Base-by-base conservation (phyloP, 2,113 vertebrate genomes). In the Hyaena hyaena region DNA sequence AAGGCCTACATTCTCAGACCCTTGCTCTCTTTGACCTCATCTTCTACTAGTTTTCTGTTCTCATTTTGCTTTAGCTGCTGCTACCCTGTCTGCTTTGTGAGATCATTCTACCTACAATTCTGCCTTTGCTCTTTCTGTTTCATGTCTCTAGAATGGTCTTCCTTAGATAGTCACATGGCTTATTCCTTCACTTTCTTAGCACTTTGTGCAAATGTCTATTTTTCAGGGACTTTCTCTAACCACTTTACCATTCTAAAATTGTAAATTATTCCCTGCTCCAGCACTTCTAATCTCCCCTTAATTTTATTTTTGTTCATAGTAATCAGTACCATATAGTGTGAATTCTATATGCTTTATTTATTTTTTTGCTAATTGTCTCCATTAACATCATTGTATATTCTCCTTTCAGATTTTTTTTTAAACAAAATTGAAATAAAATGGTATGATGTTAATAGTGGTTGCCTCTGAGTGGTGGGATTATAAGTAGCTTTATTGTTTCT, bases 301-400 rank as follows among this genome's bases (percentile, higher is more conserved):
- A 24, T 73, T 94, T 81, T 31, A 92, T 58, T 95, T 94, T 96
- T 93, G 6, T 90, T 19, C 17, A 21, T 77, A 84, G 10, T 89
- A 92, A 93, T 92, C 58, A 61, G 92, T 61, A 92, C 12, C 31
- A 71, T 90, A 87, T 97, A 82, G 28, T 28, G 81, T 84, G 14
- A 10, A 93, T 93, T 89, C 11, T 92, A 16, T 88, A 21, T 63
- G 28, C 2, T 31, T 83, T 90, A 26, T 39, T 96, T 93, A 50
- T 55, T 96, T 33, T 45, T 45, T 88, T 94, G n/a, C 45, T 81
- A 65, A 76, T 61, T 96, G 74, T 89, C 10, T 71, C 24, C 93
- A 28, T 90, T 33, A 92, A 65, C 24, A 86, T 85, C 24, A 11
- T 82, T 55, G 1, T 79, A 1, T 90, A 65, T 71, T 58, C 55